Conservation (phyloP, 2,113 vertebrate genomes). For the Prietella phreatophila region DNA sequence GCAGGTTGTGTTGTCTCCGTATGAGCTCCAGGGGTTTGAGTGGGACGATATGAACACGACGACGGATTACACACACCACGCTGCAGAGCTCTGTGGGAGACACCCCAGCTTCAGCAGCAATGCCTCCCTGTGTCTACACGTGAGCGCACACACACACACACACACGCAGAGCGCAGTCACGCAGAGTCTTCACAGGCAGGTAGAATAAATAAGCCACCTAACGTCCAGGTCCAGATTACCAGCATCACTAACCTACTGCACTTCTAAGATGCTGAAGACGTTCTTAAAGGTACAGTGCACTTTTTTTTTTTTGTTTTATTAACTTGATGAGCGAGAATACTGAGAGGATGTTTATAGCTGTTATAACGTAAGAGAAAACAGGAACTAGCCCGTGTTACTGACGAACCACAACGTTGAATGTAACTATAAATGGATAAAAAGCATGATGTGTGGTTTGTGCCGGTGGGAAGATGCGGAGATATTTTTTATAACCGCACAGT, state of each 20-base stretch:
- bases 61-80: constrained; percentile 65
- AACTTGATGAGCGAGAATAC: too few species aligned
- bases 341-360: too few species aligned
- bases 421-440: too few species aligned
- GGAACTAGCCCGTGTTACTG: too few species aligned
- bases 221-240: background rate
- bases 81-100: constrained; percentile 63
- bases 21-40: constrained; percentile 73
- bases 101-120: background rate
- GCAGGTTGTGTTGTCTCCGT: constrained; percentile 69
- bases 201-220: too few species aligned
- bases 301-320: too few species aligned
- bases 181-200: background rate
- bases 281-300: background rate
- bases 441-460: too few species aligned
- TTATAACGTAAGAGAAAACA: too few species aligned
- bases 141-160: background rate
- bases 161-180: too few species aligned
- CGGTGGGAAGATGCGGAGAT: too few species aligned
- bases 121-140: constrained; percentile 56
- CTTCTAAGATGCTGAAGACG: too few species aligned
- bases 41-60: constrained; percentile 72
- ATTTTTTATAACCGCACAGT: background rate
- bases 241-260: background rate
- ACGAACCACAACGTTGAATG: too few species aligned